A percentile compares a stretch with the other conserved stretches of the same genome.
Evolutionary conservation across 2,888 invertebrate genomes (phyloP).

Genomic region (Harmothoe impar): DNA sequence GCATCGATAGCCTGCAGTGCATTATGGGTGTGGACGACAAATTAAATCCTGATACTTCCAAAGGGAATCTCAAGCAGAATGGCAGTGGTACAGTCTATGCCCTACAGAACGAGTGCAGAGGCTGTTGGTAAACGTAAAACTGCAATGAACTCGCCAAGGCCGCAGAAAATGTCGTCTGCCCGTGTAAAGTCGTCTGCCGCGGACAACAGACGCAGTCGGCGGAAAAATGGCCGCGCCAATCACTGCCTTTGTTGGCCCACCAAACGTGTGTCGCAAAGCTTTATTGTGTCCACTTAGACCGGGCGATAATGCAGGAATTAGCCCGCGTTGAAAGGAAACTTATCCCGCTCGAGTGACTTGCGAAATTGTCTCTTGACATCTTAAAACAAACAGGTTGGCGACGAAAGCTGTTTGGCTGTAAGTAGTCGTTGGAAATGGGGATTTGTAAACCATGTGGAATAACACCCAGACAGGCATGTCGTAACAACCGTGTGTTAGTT

Average conservation of each 20-base stretch:
- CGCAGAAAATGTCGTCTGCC: background rate
- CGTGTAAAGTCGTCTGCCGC: background rate
- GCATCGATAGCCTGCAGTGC: too few relatives aligned
- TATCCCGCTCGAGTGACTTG: background rate
- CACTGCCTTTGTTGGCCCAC: conserved; percentile 17
- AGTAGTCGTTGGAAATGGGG: conserved; percentile 10
- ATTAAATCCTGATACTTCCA: too few relatives aligned
- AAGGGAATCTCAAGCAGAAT: too few relatives aligned
- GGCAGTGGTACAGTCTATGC: too few relatives aligned
- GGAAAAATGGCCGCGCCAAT: conserved; percentile 45
- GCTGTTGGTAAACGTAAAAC: too few relatives aligned
- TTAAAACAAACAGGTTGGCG: conserved; percentile 50
- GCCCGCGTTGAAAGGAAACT: background rate
- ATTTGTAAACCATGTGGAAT: conserved; percentile 13
- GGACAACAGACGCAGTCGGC: conserved; percentile 6
- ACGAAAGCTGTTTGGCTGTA: background rate
- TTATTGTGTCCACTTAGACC: conserved; percentile 5
- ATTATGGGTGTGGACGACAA: too few relatives aligned
- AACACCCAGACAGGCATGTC: background rate
- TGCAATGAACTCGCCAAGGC: too few relatives aligned
- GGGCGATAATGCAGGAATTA: conserved; percentile 23
- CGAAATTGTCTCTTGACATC: conserved; percentile 18
- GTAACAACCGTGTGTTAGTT: background rate
- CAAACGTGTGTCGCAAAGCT: background rate
- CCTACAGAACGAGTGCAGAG: too few relatives aligned